These are phyloP conservation scores for Caenorhabditis inopinata DNA, from an alignment of 1,140 invertebrate genomes.

Conservation along the genomic window DNA sequence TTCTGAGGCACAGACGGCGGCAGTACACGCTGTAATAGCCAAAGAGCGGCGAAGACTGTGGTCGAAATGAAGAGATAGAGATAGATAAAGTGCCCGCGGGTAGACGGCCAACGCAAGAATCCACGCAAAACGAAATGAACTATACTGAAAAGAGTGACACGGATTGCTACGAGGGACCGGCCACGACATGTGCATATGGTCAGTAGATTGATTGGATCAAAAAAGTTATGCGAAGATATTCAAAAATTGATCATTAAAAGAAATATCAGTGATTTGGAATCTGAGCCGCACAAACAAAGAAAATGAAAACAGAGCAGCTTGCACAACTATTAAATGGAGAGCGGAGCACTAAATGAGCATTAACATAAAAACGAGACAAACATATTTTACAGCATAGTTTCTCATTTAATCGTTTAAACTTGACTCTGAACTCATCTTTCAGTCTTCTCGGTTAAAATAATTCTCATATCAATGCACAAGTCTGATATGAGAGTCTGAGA, in stretches of 20 bases:
- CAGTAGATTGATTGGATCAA: conserved; percentile 14
- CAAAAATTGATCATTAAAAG: background rate
- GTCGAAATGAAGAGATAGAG: background rate
- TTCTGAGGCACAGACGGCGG: conserved; percentile 13
- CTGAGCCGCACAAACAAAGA: no score
- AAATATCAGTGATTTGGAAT: no score
- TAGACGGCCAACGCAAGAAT: conserved; percentile 18
- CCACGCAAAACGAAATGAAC: background rate
- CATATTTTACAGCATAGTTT: no score
- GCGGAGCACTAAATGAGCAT: no score
- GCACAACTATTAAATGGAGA: no score
- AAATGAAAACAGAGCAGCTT: no score
- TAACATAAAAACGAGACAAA: no score
- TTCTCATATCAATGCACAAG: no score
- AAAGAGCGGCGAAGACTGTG: background rate
- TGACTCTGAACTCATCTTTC: no score
- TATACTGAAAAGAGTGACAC: background rate
- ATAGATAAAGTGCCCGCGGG: background rate
- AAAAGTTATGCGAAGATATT: background rate
- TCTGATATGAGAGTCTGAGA: no score
- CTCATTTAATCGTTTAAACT: no score
- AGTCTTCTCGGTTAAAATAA: no score
- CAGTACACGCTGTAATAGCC: background rate
- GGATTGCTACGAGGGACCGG: conserved; percentile 29
- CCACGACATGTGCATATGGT: conserved; percentile 18